Evolutionary conservation across 2,797 vertebrate genomes (phyloP), one percentile per base, ranked within the genome.

Genomic region (Falco berigora): DNA sequence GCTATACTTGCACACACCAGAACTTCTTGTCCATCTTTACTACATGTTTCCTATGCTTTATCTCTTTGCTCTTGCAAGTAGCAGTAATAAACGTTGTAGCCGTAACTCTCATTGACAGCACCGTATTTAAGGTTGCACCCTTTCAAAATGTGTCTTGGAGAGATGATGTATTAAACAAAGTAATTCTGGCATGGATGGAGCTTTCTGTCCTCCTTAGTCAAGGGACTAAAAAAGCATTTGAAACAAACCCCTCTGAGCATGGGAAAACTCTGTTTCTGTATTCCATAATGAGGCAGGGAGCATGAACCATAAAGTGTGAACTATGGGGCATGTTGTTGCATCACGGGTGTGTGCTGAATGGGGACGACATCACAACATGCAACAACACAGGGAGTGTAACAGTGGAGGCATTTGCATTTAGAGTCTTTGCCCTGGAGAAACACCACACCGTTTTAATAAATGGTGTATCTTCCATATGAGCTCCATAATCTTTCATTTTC

Each of bases 31-130:
- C 25, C 56, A 72, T 66, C 15, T 19, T 83, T 80, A 88, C 9
- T 21, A 23, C 23, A 5, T 17, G 21, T 44, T 92, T 83, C 34
- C 81, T 47, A 20, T 40, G 71, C 42, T 94, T 91, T 55, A 77
- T 83, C 53, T 53, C 42, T 86, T 86, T 3, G 4, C 38, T 91
- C 85, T 78, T 74, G 13, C 12, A 81, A 92, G 71, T 6, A 92
- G 78, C 38, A 61, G 75, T 76, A 95, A 84, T 71, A 96, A 88
- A 94, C 72, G 76, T 20, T 66, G 36, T 38, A 84, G 76, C 42
- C 50, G 16, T 94, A 96, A 96, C 72, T 88, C 63, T 78, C 55
- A 64, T 40, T 86, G 94, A 95, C 75, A 94, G 92, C 36, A 85
- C 63, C 14, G 1, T 91, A 93, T 88, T 94, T 88, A 93, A 96